Evolutionary conservation across 2,113 vertebrate genomes (phyloP), one percentile per base, ranked within the genome.

Genomic region (Coturnix japonica): DNA sequence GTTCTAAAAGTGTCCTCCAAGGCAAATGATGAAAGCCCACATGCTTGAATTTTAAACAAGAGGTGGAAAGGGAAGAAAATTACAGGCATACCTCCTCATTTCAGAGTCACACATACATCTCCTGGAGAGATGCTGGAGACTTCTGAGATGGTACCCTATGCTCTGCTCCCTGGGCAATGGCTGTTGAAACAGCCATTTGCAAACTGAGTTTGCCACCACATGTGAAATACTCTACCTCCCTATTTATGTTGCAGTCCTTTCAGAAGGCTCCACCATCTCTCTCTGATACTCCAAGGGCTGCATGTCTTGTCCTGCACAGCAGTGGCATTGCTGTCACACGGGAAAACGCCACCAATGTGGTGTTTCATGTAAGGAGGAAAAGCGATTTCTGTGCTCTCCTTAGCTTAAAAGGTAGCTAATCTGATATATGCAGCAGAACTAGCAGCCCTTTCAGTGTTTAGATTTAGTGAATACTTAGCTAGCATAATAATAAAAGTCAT

Each of bases 1-100:
- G n/a, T 69, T 87, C 39, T 85, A 71, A 81, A 89, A 87, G 81
- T 56, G 75, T 76, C 59, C 60, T 85, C 77, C 33, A 64, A 51
- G 43, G 69, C 22, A 94, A 91, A 70, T 7, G 7, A 22, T 51
- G 54, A 51, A 73, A 63, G 72, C 49, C 53, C 28, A 59, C 66
- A 77, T 9, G 9, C 30, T 66, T 65, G 30, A 1, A 53, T 60
- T 92, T 82, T 77, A 85, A 90, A 83, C 20, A 51, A 46, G 43
- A 70, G 25, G 14, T 53, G 10, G 18, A 90, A 87, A 87, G 19
- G 30, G 35, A 85, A 43, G 10, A 93, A 86, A 66, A 10, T 54
- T 87, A 21, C 8, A 63, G 37, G 22, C 6, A 46, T 43, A 74
- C 1, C 8, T 33, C 21, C 43, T 66, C 2, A 2, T 75, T 43